These are phyloP conservation scores for Ephialtes manifestator DNA, from an alignment of 2,888 invertebrate genomes.

Conservation along the genomic window DNA sequence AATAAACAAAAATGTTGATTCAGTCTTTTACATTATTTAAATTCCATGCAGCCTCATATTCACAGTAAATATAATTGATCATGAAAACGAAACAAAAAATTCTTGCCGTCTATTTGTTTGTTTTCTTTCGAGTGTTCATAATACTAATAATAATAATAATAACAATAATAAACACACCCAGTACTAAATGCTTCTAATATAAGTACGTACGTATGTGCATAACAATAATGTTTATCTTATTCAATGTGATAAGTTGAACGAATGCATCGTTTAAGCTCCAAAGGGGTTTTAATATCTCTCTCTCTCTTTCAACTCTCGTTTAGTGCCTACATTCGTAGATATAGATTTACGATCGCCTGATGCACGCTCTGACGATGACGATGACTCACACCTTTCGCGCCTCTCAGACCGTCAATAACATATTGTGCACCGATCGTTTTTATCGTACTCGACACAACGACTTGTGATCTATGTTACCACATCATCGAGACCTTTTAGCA, in stretches of 20 bases:
- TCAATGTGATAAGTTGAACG: neutral
- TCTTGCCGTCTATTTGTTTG: neutral
- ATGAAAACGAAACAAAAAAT: neutral
- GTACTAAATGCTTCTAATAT: neutral
- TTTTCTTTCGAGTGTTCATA: neutral
- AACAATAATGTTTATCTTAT: conserved; percentile 3
- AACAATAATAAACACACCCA: conserved; percentile 1
- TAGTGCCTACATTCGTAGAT: neutral
- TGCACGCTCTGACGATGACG: conserved; percentile 9
- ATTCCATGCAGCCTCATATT: neutral
- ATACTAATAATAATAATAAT: neutral
- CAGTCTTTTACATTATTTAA: too few relatives aligned
- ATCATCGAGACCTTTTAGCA: neutral
- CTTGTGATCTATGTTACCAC: conserved; percentile 11
- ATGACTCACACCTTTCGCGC: conserved; percentile 42
- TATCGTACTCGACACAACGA: neutral
- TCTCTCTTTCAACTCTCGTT: neutral
- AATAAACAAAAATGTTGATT: too few relatives aligned
- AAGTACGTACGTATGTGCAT: neutral
- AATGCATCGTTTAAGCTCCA: neutral
- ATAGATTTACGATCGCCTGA: conserved; percentile 39
- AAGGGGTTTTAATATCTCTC: neutral
- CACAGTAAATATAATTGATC: neutral
- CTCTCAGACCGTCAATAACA: conserved; percentile 31
- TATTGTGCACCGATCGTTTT: conserved; percentile 26